Base-by-base conservation (phyloP, 2,113 vertebrate species). In the Nipponia nippon region DNA sequence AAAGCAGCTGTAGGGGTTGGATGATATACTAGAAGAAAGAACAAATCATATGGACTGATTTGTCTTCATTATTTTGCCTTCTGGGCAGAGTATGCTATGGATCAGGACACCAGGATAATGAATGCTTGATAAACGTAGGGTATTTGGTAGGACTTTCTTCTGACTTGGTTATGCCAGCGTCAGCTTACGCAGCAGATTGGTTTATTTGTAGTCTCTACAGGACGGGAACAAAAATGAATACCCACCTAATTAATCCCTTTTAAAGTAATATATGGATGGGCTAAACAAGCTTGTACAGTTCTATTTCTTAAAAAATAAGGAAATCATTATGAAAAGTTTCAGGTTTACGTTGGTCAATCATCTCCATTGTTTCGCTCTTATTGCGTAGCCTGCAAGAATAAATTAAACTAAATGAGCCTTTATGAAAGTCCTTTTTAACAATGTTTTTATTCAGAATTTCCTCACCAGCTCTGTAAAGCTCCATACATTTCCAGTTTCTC, bases 281-380 rank as follows among this genome's bases (percentile, higher is more conserved):
- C 95, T 96, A 97, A 84, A 58, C 44, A 72, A 89, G 92, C 25
- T 75, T 90, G 10, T 70, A 55, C 10, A 17, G 69, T 93, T 96
- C 79, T 91, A 59, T 89, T 97, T 97, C 73, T 95, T 95, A 94
- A 93, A 66, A 97, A 97, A 81, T 29, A 83, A 63, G 36, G 47
- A 97, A 93, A 55, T 91, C 4, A 62, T 87, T 95, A 25, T 27
- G 58, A 96, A 94, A 94, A 88, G 70, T 97, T 96, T 97, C 87
- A 97, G 69, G 58, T 97, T 96, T 90, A 49, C 38, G 9, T 83
- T 95, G 78, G 73, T 94, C 97, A 97, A 97, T 97, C 38, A 89
- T 46, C 46, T 83, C 78, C 23, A 44, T 95, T 95, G 87, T 90
- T 97, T 98, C 62, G 42, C 29, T 95, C 58, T 73, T 63, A 30